A percentile compares a stretch with the other conserved stretches of the same genome.
Conservation (phyloP, 2,113 vertebrate genomes). For the Engystomops pustulosus region DNA sequence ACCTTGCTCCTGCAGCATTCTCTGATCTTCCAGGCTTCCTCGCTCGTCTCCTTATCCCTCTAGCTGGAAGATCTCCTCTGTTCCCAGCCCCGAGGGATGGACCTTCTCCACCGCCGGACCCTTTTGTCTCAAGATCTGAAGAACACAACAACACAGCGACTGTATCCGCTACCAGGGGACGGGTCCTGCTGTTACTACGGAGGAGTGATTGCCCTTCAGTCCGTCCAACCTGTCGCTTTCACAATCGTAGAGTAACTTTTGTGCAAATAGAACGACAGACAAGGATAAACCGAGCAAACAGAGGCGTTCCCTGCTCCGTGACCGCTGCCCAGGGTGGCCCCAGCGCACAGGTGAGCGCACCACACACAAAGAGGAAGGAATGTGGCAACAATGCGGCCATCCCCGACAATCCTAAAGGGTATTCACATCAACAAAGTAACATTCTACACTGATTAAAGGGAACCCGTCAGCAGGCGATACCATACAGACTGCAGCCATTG, state of each 20-base stretch:
- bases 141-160: neutral
- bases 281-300: conserved; percentile 46
- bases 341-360: conserved; percentile 18
- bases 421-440: too few species aligned
- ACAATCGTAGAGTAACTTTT: conserved; percentile 38
- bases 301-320: conserved; percentile 37
- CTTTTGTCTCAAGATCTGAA: conserved; percentile 1
- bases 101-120: neutral
- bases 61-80: conserved; percentile 3
- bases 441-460: too few species aligned
- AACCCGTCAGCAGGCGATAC: too few species aligned
- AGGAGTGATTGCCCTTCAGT: conserved; percentile 8
- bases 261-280: conserved; percentile 38
- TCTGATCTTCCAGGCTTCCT: neutral
- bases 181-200: neutral
- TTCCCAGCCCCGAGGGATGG: conserved; percentile 20
- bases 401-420: too few species aligned
- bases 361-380: neutral
- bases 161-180: neutral
- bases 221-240: neutral
- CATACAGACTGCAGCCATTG: too few species aligned
- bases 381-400: neutral
- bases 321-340: neutral
- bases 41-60: neutral
- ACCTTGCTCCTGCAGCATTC: neutral